These are phyloP conservation scores for Volucella bombylans DNA, from an alignment of 2,888 invertebrate genomes.

Conservation along the genomic window DNA sequence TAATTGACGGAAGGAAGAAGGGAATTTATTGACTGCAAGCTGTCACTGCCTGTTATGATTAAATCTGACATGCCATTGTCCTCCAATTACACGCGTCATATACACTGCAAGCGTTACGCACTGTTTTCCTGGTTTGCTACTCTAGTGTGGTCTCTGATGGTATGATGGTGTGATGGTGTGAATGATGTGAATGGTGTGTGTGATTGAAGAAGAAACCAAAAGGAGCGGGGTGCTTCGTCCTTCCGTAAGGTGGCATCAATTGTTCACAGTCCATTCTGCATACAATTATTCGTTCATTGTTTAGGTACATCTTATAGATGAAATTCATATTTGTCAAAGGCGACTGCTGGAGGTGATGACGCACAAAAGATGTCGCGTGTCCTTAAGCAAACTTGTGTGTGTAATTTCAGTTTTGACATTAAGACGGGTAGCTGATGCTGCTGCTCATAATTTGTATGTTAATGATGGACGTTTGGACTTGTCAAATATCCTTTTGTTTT, in stretches of 20 bases:
- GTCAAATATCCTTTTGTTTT: neutral
- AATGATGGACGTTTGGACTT: conserved; percentile 12
- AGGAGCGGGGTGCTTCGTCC: neutral
- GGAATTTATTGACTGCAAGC: conserved; percentile 75
- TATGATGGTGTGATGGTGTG: conserved; percentile 19
- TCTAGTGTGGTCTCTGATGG: conserved; percentile 6
- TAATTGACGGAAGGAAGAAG: conserved; percentile 72
- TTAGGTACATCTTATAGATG: conserved; percentile 49
- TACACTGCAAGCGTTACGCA: conserved; percentile 65
- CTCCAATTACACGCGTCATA: conserved; percentile 77
- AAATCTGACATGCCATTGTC: conserved; percentile 76
- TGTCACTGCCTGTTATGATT: conserved; percentile 76
- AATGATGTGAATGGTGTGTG: conserved; percentile 60
- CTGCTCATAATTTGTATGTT: conserved; percentile 43
- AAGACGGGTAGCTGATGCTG: conserved; percentile 16
- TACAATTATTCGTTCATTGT: conserved; percentile 38
- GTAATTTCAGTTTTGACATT: conserved; percentile 65
- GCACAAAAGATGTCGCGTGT: conserved; percentile 70
- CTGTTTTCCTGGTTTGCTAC: conserved; percentile 37
- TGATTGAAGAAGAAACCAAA: conserved; percentile 16
- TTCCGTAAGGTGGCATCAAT: conserved; percentile 39
- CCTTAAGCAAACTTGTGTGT: conserved; percentile 62
- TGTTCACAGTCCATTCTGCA: conserved; percentile 60
- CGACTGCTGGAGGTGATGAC: conserved; percentile 42
- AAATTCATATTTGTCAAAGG: conserved; percentile 72